Conservation (phyloP, 2,888 invertebrate species). For the Polia nebulosa region DNA sequence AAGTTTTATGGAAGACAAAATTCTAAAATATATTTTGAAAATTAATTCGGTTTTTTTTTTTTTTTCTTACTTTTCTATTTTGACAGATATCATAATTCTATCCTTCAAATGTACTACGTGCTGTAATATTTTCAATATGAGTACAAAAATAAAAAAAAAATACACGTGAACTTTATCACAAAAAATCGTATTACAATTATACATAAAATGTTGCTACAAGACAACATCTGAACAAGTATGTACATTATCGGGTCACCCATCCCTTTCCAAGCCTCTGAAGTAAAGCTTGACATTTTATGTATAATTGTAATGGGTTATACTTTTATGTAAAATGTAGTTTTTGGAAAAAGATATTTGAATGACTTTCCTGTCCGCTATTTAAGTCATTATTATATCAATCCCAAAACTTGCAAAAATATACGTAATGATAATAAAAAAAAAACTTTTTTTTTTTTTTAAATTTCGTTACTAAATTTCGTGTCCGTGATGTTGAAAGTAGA, state of each 20-base stretch:
- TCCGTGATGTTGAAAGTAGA: no score
- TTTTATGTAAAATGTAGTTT: conserved; percentile 16
- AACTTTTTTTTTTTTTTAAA: not conserved
- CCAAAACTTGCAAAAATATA: not conserved
- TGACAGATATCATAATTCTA: conserved; percentile 52
- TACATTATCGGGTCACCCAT: conserved; percentile 12
- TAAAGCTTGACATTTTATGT: conserved; percentile 35
- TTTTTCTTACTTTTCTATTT: conserved; percentile 12
- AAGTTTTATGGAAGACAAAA: not conserved
- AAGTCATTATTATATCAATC: conserved; percentile 8
- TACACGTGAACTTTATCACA: conserved; percentile 18
- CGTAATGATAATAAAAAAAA: not conserved
- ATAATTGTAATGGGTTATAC: conserved; percentile 6
- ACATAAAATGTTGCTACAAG: conserved; percentile 8
- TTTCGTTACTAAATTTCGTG: no score
- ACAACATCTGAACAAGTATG: not conserved
- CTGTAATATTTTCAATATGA: conserved; percentile 50
- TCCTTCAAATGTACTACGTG: conserved; percentile 6
- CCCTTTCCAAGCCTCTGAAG: conserved; percentile 6
- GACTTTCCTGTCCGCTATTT: not conserved
- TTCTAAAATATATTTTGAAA: not conserved
- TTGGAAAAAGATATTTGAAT: conserved; percentile 17
- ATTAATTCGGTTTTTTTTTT: not conserved
- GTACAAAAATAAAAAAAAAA: conserved; percentile 56
- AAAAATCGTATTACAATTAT: conserved; percentile 28